Percentiles rank a stretch among this genome's conserved stretches.
Evolutionary conservation across 37 sponge, comb jelly and placozoan species (phyloP).

Genomic region (Aplysina aerophoba): DNA sequence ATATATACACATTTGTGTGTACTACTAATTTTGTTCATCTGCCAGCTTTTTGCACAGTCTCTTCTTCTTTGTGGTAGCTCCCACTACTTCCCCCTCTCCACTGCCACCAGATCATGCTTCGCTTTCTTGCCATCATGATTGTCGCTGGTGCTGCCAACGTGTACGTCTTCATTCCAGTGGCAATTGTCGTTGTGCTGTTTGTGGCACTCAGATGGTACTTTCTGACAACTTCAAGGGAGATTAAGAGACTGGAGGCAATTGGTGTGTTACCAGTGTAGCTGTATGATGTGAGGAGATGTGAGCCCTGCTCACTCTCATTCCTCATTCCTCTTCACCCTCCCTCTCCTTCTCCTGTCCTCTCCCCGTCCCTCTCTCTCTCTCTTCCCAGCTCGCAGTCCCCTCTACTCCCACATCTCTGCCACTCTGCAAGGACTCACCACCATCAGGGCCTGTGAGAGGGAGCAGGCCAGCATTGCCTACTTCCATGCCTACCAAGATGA

Average conservation of each 20-base stretch:
- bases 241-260: constrained; percentile 83
- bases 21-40: too few relatives aligned
- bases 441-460: constrained; percentile 61
- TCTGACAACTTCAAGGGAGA: constrained; percentile 63
- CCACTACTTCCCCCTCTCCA: background rate
- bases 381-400: constrained; percentile 81
- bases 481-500: constrained; percentile 62
- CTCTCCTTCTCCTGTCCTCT: background rate
- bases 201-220: constrained; percentile 61
- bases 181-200: constrained; percentile 43
- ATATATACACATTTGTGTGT: too few relatives aligned
- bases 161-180: constrained; percentile 54
- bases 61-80: background rate
- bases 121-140: constrained; percentile 56
- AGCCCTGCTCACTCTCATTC: background rate
- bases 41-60: too few relatives aligned
- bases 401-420: constrained; percentile 81
- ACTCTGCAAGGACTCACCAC: constrained; percentile 82
- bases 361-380: background rate
- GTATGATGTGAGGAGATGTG: background rate
- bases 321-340: background rate
- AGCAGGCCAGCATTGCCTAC: constrained; percentile 21
- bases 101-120: constrained; percentile 41
- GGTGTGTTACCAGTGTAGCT: constrained; percentile 32
- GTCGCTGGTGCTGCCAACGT: constrained; percentile 55